Evolutionary conservation across 2,113 vertebrate genomes (phyloP), one percentile per base, ranked within the genome.

Genomic region (Rana temporaria): DNA sequence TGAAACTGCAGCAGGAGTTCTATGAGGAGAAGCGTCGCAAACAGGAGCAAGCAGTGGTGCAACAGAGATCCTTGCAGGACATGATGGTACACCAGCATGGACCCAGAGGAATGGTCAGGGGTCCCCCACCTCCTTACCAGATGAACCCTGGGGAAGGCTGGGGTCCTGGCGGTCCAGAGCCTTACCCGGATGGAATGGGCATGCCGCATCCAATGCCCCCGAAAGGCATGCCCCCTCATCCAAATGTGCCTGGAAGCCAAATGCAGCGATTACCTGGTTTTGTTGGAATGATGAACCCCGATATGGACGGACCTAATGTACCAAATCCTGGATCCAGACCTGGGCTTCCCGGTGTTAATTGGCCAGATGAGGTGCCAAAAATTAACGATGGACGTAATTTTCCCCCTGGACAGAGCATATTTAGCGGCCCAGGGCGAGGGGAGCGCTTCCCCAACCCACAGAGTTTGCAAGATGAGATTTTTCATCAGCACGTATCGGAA

Each of bases 1-100:
- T 99, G 68, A 99, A 99, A 85, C 89, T 99, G 82, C 98, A 99
- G 89, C 98, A 99, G 90, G 98, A 99, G 85, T 99, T 99, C 67
- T 99, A 99, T 0, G 98, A 99, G 85, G 98, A 99, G 85, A 99
- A 99, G 86, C 94, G 98, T 78, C 95, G 98, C 85, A 99, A 99
- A 88, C 98, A 99, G 87, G 98, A 99, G 76, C 95, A 96, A 84
- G 93, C 90, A 59, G 93, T 92, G 0, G 95, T 98, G 88, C 97
- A 99, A 87, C 98, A 98, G 84, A 95, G 97, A 84, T 94, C 97
- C 4, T 93, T 99, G 87, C 95, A 97, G 88, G 97, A 99, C 73
- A 96, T 99, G 96, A 97, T 99, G 96, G 95, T 97, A 90, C 98
- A 98, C 86, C 96, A 96, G 81, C 97, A 97, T 0, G 97, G 97